phyloP scores from a whole-genome alignment of 2,113 vertebrate species.

The Mus pahari region DNA sequence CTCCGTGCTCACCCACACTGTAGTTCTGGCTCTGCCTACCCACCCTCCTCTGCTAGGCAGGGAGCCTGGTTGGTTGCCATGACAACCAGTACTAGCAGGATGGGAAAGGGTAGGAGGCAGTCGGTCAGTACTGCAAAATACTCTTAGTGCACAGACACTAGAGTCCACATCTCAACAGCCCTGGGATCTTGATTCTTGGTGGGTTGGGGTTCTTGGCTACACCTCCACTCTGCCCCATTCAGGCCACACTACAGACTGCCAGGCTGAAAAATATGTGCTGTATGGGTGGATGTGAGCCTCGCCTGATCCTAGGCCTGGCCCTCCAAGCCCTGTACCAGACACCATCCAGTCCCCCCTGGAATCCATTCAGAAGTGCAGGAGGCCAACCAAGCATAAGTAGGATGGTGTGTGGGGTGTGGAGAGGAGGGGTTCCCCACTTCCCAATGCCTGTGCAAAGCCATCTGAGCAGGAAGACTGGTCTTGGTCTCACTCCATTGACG shows the following conservation, averaged over 20 bases:
- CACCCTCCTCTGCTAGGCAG: background rate
- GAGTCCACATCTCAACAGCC: background rate
- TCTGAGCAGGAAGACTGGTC: background rate
- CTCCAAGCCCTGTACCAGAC: background rate
- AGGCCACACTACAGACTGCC: background rate
- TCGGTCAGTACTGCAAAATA: slow-evolving; percentile 41
- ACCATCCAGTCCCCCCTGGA: background rate
- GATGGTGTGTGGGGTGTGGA: background rate
- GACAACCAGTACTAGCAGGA: background rate
- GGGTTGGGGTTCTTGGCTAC: background rate
- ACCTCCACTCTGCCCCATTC: background rate
- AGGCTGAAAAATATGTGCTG: background rate
- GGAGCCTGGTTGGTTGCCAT: slow-evolving; percentile 13
- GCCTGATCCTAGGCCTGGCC: background rate
- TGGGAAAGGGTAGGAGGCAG: background rate
- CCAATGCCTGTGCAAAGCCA: background rate
- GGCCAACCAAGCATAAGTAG: background rate
- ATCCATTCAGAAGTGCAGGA: background rate
- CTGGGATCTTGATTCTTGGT: background rate
- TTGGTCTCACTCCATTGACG: background rate
- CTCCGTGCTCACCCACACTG: background rate
- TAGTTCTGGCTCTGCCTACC: background rate
- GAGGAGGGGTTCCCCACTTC: background rate
- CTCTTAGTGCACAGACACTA: background rate
- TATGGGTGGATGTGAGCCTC: background rate